phyloP scores from a whole-genome alignment of 2,888 invertebrate genomes.

The Troides aeacus region DNA sequence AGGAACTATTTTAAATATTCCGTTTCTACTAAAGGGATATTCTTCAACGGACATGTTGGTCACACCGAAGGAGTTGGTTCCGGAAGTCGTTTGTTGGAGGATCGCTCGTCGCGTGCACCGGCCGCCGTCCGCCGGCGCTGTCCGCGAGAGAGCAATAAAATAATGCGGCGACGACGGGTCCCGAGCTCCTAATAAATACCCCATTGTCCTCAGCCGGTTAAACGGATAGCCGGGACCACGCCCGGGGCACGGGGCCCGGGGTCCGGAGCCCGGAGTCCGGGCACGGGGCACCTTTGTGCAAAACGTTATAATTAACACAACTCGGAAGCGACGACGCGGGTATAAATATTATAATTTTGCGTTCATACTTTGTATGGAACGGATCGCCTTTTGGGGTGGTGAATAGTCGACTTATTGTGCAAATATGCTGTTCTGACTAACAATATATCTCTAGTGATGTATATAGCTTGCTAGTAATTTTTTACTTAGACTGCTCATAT shows the following conservation, averaged over 20 bases:
- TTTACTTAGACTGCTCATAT: too few species aligned
- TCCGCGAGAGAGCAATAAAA: slow-evolving; percentile 33
- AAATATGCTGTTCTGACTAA: too few species aligned
- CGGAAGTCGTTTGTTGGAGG: too few species aligned
- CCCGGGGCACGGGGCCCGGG: slow-evolving; percentile 4
- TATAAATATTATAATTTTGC: slow-evolving; percentile 8
- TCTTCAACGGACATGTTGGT: too few species aligned
- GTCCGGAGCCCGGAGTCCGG: too few species aligned
- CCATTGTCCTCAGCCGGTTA: slow-evolving; percentile 40
- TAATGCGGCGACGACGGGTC: slow-evolving; percentile 36
- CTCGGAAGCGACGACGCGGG: slow-evolving; percentile 12
- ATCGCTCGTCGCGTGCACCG: slow-evolving; percentile 10
- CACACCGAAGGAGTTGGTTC: too few species aligned
- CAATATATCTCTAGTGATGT: too few species aligned
- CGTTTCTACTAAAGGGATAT: too few species aligned
- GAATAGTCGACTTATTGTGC: too few species aligned
- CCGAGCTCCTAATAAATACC: slow-evolving; percentile 40
- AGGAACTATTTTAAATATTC: too few species aligned
- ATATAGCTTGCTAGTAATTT: too few species aligned
- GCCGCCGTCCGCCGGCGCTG: slow-evolving; percentile 18
- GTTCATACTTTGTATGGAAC: background rate
- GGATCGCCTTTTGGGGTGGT: background rate
- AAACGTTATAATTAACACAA: slow-evolving; percentile 16
- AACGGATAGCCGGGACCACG: slow-evolving; percentile 32
- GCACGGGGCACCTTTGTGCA: slow-evolving; percentile 1